Conservation (phyloP, 2,797 vertebrate genomes). For the Darevskia mixta region DNA sequence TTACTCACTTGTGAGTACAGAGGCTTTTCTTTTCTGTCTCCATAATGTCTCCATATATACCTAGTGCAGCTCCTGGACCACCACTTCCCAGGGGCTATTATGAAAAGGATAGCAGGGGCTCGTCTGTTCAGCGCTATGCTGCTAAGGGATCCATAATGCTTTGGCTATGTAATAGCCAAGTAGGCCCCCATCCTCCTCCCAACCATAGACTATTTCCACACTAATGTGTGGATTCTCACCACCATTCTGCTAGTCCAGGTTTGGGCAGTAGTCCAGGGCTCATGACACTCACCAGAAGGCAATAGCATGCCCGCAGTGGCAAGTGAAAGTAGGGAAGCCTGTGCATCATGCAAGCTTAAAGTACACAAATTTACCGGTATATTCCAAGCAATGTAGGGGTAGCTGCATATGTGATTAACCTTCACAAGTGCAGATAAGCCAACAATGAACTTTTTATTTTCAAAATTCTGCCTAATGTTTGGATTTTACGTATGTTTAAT, state of each 20-base stretch:
- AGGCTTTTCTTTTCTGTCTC: slow-evolving; percentile 19
- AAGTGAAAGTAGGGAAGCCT: not conserved
- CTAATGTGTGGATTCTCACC: not conserved
- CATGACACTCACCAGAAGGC: too few relatives aligned
- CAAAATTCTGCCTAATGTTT: not conserved
- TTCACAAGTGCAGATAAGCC: not conserved
- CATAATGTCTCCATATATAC: not conserved
- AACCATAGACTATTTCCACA: not conserved
- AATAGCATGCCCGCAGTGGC: not conserved
- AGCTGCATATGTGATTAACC: not conserved
- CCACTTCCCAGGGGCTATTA: not conserved
- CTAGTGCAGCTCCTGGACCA: not conserved
- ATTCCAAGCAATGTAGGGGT: not conserved
- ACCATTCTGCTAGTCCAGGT: not conserved
- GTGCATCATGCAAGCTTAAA: not conserved
- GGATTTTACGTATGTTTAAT: not conserved
- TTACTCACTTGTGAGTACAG: slow-evolving; percentile 34
- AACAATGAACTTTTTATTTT: not conserved
- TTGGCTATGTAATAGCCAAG: not conserved
- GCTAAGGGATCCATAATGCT: not conserved
- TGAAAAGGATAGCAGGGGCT: not conserved
- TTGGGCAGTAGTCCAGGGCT: not conserved
- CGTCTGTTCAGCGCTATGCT: not conserved
- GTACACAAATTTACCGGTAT: not conserved
- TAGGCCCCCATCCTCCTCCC: not conserved